Evolutionary conservation across 2,113 vertebrate species (phyloP), one percentile per base, ranked within the genome.

Genomic region (Catagonus wagneri): DNA sequence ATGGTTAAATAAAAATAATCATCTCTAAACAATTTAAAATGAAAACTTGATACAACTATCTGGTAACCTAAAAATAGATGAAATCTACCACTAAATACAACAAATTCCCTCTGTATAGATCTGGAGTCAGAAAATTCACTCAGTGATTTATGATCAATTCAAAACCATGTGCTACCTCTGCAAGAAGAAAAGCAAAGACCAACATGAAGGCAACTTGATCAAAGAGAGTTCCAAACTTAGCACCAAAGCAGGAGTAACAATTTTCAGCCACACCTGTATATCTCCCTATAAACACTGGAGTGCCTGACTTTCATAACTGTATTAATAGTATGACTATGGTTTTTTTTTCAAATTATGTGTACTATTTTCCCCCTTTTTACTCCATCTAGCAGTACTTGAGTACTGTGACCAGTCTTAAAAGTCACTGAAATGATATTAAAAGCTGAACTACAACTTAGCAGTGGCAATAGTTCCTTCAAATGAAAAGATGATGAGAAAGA

Each of bases 11-110:
- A 89, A 93, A 93, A 93, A 87, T 72, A 50, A n/a, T 34, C 25
- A 93, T 69, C 52, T 61, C 34, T 65, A 92, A 95, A 81, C 52
- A 96, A 83, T 78, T 89, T 90, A 36, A 85, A 96, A 68, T 83
- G n/a, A 94, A 89, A 90, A 78, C 50, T 85, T 86, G 65, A 92
- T 78, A 81, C 32, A 86, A 71, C 15, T 34, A 54, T 65, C 22
- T 0, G 6, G 27, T 85, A 65, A 44, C 29, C 52, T 87, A 72
- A 91, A 81, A 91, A 85, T 68, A 69, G 25, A 87, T 71, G 39
- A 92, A 92, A 96, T 76, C 94, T 92, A 72, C 7, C 32, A 56
- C 25, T 63, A 76, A 92, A 88, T 58, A 19, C 3, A 79, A 83
- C 61, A 91, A 58, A 65, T 83, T 86, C 16, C 36, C 15, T 54